Conservation (phyloP, 2,113 vertebrate species). For the Brachypodius melanocephalos region DNA sequence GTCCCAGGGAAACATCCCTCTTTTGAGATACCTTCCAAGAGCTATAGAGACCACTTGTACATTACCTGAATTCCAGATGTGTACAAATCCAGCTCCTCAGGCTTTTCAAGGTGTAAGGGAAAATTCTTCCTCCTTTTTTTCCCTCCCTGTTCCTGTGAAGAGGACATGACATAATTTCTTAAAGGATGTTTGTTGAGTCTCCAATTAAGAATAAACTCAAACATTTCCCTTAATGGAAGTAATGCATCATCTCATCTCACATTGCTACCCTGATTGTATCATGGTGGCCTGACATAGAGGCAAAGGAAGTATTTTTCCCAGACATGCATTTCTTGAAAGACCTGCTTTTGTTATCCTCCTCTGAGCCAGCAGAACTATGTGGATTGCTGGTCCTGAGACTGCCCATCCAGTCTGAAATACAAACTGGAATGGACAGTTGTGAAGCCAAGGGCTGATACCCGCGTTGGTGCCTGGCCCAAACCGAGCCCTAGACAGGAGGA, state of each 20-base stretch:
- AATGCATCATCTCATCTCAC: neutral
- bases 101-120: neutral
- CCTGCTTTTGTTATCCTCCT: neutral
- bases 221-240: neutral
- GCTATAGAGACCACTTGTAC: neutral
- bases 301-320: neutral
- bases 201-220: neutral
- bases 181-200: neutral
- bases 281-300: neutral
- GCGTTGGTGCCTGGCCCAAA: neutral
- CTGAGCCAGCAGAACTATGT: neutral
- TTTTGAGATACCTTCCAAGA: neutral
- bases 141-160: neutral
- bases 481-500: neutral
- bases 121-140: neutral
- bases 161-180: neutral
- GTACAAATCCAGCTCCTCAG: neutral
- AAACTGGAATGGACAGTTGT: neutral
- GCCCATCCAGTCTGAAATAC: neutral
- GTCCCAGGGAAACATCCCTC: neutral
- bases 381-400: neutral
- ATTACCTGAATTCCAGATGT: neutral
- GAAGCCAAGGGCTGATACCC: neutral
- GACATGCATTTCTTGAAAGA: neutral
- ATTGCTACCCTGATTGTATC: neutral